These are phyloP conservation scores for Phalacrocorax pelagicus DNA, from an alignment of 2,113 vertebrate genomes.

Conservation along the genomic window DNA sequence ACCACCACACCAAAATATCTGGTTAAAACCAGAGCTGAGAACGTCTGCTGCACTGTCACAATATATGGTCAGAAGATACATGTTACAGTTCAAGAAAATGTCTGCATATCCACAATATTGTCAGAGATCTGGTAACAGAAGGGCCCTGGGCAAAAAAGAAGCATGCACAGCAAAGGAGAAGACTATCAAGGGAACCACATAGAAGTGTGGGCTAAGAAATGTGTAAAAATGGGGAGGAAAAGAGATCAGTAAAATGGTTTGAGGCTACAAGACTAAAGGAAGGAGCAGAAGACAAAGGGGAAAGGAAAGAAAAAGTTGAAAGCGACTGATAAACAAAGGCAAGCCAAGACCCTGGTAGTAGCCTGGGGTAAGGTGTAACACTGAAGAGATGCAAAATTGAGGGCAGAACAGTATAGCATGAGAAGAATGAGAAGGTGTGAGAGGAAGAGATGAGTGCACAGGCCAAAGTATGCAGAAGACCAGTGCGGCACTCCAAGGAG, in stretches of 20 bases:
- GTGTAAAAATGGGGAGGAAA: neutral
- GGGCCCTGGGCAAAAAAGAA: neutral
- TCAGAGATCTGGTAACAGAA: neutral
- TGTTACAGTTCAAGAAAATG: neutral
- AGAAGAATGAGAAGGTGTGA: neutral
- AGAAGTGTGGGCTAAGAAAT: neutral
- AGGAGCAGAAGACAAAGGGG: neutral
- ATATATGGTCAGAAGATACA: neutral
- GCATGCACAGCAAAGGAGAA: neutral
- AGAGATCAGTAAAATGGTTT: neutral
- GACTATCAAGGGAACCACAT: neutral
- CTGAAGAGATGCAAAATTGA: neutral
- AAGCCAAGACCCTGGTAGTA: neutral
- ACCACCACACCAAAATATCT: neutral
- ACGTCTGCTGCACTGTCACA: neutral
- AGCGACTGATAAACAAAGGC: neutral
- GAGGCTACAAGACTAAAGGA: neutral
- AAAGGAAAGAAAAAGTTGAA: neutral
- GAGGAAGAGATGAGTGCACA: neutral
- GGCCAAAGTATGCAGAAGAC: neutral
- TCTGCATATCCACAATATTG: neutral
- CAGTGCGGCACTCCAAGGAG: neutral
- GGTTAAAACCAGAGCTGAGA: neutral
- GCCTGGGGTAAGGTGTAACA: neutral
- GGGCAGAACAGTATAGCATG: neutral